phyloP scores from a whole-genome alignment of 2,797 vertebrate genomes.

The Centroberyx gerrardi region DNA sequence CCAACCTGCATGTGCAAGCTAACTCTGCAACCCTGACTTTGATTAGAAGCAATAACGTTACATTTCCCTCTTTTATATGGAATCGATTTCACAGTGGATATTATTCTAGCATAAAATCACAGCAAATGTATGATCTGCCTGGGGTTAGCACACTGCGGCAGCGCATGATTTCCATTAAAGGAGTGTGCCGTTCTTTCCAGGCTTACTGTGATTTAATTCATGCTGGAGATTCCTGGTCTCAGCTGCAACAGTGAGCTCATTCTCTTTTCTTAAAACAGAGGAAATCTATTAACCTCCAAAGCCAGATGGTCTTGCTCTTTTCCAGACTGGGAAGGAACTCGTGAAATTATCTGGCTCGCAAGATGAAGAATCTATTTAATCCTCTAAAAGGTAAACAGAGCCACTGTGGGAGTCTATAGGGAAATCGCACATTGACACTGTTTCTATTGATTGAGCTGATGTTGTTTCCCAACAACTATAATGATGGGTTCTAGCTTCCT shows the following conservation, averaged over 20 bases:
- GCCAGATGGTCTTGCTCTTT: conserved; percentile 44
- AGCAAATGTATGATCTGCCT: conserved; percentile 12
- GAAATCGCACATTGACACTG: conserved; percentile 30
- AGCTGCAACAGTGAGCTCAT: conserved; percentile 24
- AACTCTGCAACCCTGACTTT: neutral
- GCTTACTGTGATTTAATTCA: conserved; percentile 55
- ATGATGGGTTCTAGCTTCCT: conserved; percentile 39
- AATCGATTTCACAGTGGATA: conserved; percentile 7
- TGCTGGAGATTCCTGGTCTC: conserved; percentile 41
- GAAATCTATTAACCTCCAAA: conserved; percentile 46
- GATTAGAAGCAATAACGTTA: neutral
- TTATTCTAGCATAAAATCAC: conserved; percentile 15
- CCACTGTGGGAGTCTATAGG: conserved; percentile 30
- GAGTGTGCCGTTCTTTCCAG: conserved; percentile 37
- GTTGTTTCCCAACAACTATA: conserved; percentile 49
- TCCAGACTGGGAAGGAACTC: conserved; percentile 25
- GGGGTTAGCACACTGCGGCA: conserved; percentile 11
- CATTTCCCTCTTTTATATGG: neutral
- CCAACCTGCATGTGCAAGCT: neutral
- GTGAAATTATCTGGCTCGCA: neutral
- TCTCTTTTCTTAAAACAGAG: conserved; percentile 23
- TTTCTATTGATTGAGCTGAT: conserved; percentile 59
- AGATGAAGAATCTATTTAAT: conserved; percentile 43
- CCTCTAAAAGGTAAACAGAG: conserved; percentile 55
- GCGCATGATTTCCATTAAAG: conserved; percentile 26